Base-by-base conservation (phyloP, 2,113 vertebrate species). In the Camelus bactrianus region DNA sequence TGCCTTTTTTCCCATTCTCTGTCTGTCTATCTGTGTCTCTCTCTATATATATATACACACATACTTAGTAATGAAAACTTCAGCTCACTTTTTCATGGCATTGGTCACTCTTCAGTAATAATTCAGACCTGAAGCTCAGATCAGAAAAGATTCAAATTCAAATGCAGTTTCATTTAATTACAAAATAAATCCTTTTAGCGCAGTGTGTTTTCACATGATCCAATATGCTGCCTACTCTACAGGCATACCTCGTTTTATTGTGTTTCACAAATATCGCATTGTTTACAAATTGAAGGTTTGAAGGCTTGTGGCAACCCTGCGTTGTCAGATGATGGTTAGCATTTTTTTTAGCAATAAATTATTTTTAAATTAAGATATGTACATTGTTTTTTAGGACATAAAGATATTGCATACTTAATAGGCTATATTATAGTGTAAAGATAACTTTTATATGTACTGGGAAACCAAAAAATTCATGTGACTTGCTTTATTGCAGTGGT, bases 111-210 rank as follows among this genome's bases (percentile, higher is more conserved):
- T 58, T 28, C 3, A 92, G 79, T 80, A 32, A 62, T n/a, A 85
- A 94, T 82, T 91, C 82, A 65, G 58, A 85, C 26, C 35, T 58
- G 17, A 72, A 73, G 9, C 46, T 88, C 72, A 86, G 24, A n/a
- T 81, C n/a, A 67, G 54, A 91, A 69, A 94, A 46, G 30, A 77
- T 56, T 89, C n/a, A 46, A 73, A 77, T 82, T 93, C 62, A 83
- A 89, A 91, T 64, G 70, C 32, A 67, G 11, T 50, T 94, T 93
- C 38, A 65, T 83, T 93, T 85, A 32, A 4, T 80, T 69, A 62
- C 8, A 32, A 56, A 52, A 46, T 60, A 52, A 48, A 20, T 64
- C 60, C 12, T 85, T 50, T 65, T 26, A 32, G 79, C 5, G 20
- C 38, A 42, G 80, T 38, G 35, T 89, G 38, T 95, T 96, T 96